Percentiles rank a stretch among this genome's conserved stretches.
Conservation (phyloP, 2,797 vertebrate genomes). For the Rhinichthys osculus region DNA sequence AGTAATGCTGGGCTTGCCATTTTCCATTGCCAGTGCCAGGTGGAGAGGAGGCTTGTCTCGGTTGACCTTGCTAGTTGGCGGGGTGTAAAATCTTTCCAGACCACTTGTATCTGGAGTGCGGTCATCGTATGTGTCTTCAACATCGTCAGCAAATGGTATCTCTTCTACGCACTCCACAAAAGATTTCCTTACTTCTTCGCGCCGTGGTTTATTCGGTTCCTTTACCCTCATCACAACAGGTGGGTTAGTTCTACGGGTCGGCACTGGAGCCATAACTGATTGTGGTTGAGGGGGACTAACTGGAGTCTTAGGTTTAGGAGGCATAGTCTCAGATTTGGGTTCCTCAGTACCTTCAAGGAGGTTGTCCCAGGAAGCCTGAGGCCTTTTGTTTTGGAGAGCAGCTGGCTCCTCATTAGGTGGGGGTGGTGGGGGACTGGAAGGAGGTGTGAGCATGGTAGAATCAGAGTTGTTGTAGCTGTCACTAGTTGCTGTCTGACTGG, state of each 20-base stretch:
- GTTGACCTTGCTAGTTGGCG: slow-evolving; percentile 82
- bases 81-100: slow-evolving; percentile 85
- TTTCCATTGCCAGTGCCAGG: slow-evolving; percentile 83
- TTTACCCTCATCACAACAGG: slow-evolving; percentile 79
- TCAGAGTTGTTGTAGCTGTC: slow-evolving; percentile 91
- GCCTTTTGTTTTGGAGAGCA: slow-evolving; percentile 80
- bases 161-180: slow-evolving; percentile 96
- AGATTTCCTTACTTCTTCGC: slow-evolving; percentile 84
- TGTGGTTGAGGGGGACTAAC: slow-evolving; percentile 69
- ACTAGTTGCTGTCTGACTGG: slow-evolving; percentile 84
- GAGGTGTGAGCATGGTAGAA: slow-evolving; percentile 94
- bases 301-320: slow-evolving; percentile 63
- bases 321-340: slow-evolving; percentile 55
- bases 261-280: slow-evolving; percentile 49
- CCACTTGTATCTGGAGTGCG: slow-evolving; percentile 84
- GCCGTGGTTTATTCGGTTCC: slow-evolving; percentile 70
- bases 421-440: slow-evolving; percentile 94
- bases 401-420: slow-evolving; percentile 93
- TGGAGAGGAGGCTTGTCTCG: slow-evolving; percentile 74
- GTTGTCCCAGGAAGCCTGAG: slow-evolving; percentile 81
- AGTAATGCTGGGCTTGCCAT: slow-evolving; percentile 81
- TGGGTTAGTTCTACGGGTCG: slow-evolving; percentile 48
- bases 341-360: slow-evolving; percentile 68
- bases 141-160: slow-evolving; percentile 96
- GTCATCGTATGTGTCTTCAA: slow-evolving; percentile 91